These are phyloP conservation scores for Pogonognathellus flavescens DNA, from an alignment of 1,140 invertebrate species.

Conservation along the genomic window DNA sequence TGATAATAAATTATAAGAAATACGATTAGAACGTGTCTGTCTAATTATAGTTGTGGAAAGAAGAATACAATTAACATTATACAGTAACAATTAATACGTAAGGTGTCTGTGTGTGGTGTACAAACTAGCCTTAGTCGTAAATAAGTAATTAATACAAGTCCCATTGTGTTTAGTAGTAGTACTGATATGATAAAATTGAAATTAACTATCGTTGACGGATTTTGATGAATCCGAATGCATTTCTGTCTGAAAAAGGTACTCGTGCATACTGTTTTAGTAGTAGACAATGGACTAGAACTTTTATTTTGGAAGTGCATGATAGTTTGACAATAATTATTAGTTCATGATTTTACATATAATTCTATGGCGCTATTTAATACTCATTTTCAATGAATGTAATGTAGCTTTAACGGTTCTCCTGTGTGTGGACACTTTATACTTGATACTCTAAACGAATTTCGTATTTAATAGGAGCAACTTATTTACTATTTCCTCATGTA, in stretches of 20 bases:
- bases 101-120: not conserved
- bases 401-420: conserved; percentile 4
- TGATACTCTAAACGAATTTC: not conserved
- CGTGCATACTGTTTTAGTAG: conserved; percentile 44
- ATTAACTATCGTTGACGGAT: conserved; percentile 4
- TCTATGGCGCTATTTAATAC: conserved; percentile 43
- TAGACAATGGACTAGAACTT: conserved; percentile 50
- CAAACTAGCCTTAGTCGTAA: not conserved
- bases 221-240: conserved; percentile 28
- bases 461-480: conserved; percentile 5
- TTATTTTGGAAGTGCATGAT: conserved; percentile 49
- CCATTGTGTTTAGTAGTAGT: not conserved
- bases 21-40: too few relatives aligned
- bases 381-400: conserved; percentile 28
- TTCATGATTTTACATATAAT: conserved; percentile 28
- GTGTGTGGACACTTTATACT: conserved; percentile 25
- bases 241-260: conserved; percentile 40
- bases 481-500: not conserved
- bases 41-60: not conserved
- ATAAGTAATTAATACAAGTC: not conserved
- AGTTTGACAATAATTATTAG: conserved; percentile 48
- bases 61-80: not conserved
- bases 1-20: too few relatives aligned
- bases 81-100: not conserved
- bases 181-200: conserved; percentile 41